Conservation (phyloP, 2,113 vertebrate genomes). For the Centropus unirufus region DNA sequence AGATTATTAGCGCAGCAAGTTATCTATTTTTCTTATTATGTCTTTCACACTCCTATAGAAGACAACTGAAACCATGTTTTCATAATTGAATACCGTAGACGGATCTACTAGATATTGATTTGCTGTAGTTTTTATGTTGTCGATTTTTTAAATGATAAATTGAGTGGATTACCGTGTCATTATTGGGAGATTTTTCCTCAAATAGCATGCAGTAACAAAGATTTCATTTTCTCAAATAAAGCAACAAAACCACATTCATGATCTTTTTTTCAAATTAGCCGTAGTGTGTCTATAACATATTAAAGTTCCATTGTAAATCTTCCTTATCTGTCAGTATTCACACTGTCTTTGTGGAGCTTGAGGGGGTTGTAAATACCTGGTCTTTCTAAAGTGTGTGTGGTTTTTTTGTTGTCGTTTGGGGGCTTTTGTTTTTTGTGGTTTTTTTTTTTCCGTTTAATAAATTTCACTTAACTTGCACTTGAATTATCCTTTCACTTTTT, state of each 20-base stretch:
- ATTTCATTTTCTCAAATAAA: neutral
- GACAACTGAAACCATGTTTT: slow-evolving; percentile 11
- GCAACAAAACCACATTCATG: neutral
- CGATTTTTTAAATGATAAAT: neutral
- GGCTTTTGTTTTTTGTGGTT: no score
- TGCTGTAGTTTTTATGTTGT: slow-evolving; percentile 12
- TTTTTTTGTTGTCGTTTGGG: no score
- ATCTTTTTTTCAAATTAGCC: neutral
- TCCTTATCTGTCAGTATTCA: slow-evolving; percentile 1
- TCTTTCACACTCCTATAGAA: slow-evolving; percentile 21
- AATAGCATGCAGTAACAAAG: neutral
- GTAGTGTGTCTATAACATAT: neutral
- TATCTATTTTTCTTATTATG: neutral
- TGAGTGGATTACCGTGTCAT: neutral
- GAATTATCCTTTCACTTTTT: neutral
- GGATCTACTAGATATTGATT: slow-evolving; percentile 6
- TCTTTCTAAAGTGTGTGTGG: neutral
- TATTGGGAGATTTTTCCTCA: neutral
- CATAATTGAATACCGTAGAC: slow-evolving; percentile 1
- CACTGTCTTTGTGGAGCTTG: slow-evolving; percentile 24
- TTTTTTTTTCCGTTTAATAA: neutral
- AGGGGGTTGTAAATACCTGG: neutral
- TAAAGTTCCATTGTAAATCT: neutral
- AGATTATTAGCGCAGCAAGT: slow-evolving; percentile 44
- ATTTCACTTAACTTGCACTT: slow-evolving; percentile 17